These are phyloP conservation scores for Omphaloscelis lunosa DNA, from an alignment of 2,888 invertebrate species.

Conservation along the genomic window DNA sequence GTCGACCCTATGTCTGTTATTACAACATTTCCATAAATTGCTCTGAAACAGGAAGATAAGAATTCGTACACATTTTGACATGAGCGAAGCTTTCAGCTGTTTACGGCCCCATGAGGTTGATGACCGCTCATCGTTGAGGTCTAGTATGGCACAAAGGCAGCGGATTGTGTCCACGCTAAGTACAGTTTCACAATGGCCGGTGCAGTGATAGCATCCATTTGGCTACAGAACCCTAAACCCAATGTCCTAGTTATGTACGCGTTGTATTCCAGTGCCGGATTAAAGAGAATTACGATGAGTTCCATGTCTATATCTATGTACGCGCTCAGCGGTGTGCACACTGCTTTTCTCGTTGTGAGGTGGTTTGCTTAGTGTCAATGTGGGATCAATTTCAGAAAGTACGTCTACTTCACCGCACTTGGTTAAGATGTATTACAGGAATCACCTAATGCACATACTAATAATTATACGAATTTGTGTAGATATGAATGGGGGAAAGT, in stretches of 20 bases:
- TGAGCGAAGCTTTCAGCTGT: constrained; percentile 14
- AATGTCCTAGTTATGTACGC: constrained; percentile 45
- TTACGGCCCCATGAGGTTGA: not conserved
- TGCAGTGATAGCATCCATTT: constrained; percentile 52
- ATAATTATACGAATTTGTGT: not conserved
- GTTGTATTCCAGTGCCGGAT: constrained; percentile 39
- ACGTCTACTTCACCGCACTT: not conserved
- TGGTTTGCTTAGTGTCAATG: not conserved
- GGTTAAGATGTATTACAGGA: not conserved
- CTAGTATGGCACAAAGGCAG: constrained; percentile 14
- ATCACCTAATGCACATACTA: not conserved
- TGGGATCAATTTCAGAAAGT: constrained; percentile 14
- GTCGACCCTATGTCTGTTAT: constrained; percentile 2
- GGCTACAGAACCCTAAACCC: constrained; percentile 43
- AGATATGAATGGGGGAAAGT: not conserved
- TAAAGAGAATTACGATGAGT: constrained; percentile 55
- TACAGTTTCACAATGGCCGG: constrained; percentile 43
- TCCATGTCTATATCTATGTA: constrained; percentile 1
- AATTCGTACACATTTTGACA: constrained; percentile 13
- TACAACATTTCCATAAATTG: constrained; percentile 19
- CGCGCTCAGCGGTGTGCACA: not conserved
- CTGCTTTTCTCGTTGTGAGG: not conserved
- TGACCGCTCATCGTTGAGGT: constrained; percentile 29
- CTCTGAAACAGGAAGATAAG: constrained; percentile 25
- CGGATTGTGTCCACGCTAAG: constrained; percentile 31